Percentiles rank a stretch among this genome's conserved stretches.
Conservation (phyloP, 2,113 vertebrate genomes). For the Percina caprodes region DNA sequence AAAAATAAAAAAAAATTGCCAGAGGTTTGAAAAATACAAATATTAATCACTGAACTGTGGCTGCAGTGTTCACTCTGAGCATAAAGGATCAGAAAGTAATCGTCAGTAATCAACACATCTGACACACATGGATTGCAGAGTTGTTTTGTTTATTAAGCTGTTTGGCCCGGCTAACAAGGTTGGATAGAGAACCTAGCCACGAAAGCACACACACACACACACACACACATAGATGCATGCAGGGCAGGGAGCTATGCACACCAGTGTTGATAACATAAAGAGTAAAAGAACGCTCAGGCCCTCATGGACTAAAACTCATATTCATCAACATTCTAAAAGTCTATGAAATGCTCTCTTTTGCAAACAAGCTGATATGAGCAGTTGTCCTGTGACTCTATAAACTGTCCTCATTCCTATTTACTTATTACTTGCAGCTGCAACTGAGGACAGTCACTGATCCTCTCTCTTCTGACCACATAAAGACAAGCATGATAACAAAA, state of each 20-base stretch:
- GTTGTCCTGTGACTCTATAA: constrained; percentile 22
- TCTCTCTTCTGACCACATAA: constrained; percentile 3
- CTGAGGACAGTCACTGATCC: neutral
- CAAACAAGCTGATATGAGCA: constrained; percentile 14
- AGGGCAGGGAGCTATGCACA: neutral
- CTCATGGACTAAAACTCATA: constrained; percentile 1
- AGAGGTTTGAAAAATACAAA: neutral
- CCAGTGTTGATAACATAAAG: constrained; percentile 3
- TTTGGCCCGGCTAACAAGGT: constrained; percentile 16
- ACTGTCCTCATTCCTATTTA: constrained; percentile 41
- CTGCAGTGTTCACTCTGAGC: neutral
- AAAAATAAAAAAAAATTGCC: neutral
- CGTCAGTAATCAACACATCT: neutral
- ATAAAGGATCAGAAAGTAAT: neutral
- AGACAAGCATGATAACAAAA: neutral
- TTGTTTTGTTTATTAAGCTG: constrained; percentile 12
- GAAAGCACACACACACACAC: neutral
- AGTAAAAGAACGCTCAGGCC: constrained; percentile 6
- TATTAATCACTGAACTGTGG: neutral
- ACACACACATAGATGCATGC: neutral
- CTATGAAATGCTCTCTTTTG: constrained; percentile 12
- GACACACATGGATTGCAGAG: neutral
- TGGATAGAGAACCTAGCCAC: constrained; percentile 13
- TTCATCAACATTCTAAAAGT: neutral
- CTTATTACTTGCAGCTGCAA: constrained; percentile 44